Percentiles rank a stretch among this genome's conserved stretches.
Evolutionary conservation across 2,113 vertebrate species (phyloP).

Genomic region (Calyptommatus sinebrachiatus): DNA sequence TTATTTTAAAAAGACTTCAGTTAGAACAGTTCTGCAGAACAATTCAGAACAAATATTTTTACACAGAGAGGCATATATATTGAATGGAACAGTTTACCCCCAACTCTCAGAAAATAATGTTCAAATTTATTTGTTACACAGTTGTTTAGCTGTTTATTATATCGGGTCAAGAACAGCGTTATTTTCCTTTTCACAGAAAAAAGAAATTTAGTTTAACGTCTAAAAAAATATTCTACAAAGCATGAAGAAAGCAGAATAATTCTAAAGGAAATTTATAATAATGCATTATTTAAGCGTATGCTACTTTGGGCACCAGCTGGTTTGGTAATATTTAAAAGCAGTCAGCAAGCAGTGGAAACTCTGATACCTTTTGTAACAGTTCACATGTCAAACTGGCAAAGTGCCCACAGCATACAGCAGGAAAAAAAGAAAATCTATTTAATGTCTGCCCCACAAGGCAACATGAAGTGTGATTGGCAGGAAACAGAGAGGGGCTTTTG

Average conservation of each 20-base stretch:
- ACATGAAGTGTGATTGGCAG: slow-evolving; percentile 96
- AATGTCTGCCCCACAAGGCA: slow-evolving; percentile 92
- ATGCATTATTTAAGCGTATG: slow-evolving; percentile 70
- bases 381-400: slow-evolving; percentile 91
- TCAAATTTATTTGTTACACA: slow-evolving; percentile 49
- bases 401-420: slow-evolving; percentile 79
- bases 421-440: slow-evolving; percentile 83
- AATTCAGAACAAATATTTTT: too few relatives aligned
- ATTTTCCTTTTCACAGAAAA: slow-evolving; percentile 49
- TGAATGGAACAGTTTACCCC: slow-evolving; percentile 37
- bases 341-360: slow-evolving; percentile 75
- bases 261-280: slow-evolving; percentile 67
- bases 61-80: slow-evolving; percentile 14
- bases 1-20: slow-evolving; percentile 34
- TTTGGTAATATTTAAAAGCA: slow-evolving; percentile 75
- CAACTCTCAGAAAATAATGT: slow-evolving; percentile 51
- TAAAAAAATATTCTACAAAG: slow-evolving; percentile 40
- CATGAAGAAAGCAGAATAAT: slow-evolving; percentile 51
- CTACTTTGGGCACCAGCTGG: slow-evolving; percentile 66
- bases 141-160: slow-evolving; percentile 43
- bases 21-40: slow-evolving; percentile 43
- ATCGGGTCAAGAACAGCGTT: background rate
- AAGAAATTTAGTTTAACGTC: slow-evolving; percentile 47
- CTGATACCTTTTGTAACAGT: slow-evolving; percentile 84
- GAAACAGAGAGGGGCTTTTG: slow-evolving; percentile 92